Evolutionary conservation across 1,140 invertebrate species (phyloP), one percentile per base, ranked within the genome.

Genomic region (Drosophila cardini): DNA sequence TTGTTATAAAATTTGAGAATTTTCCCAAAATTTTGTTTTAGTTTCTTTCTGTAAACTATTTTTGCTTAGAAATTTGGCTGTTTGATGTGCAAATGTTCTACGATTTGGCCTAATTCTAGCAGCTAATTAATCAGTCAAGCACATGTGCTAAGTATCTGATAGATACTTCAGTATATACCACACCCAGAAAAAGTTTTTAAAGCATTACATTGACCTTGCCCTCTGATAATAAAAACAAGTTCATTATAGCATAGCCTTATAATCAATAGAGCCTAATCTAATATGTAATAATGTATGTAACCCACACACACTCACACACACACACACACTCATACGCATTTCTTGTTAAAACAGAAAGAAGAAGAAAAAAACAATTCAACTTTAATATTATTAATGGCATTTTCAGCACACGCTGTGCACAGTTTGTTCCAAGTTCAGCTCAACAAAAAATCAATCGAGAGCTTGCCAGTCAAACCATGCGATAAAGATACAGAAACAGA

Each of bases 181-280:
- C 52, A 11, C 58, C 38, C 30, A 26, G 2, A 21, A 16, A 13
- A 36, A 57, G 8, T 9, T 43, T 57, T 57, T 8, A 26, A 43
- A 13, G 18, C 10, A 55, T 53, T 69, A 60, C 52, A 74, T 72
- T 72, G 63, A 72, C 70, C 70, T 72, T 72, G 70, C 34, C 43
- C 52, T 16, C 52, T 38, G 38, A 38, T 26, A 18, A 38, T n/a
- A 55, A 60, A 74, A 78, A 78, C 75, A 78, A 78, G 75, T 78
- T 78, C 65, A 78, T 78, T 78, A 74, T 48, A 46, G 40, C 43
- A 53, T 55, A 60, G 45, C 38, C 57, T 52, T 60, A 45, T 42
- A 64, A 77, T 77, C 75, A 78, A 74, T 75, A 50, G 53, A 60
- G 53, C 75, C 65, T 70, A 74, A 78, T 78, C 72, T 78, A 70